Conservation (phyloP, 2,113 vertebrate genomes). For the Plecturocebus donacophilus region DNA sequence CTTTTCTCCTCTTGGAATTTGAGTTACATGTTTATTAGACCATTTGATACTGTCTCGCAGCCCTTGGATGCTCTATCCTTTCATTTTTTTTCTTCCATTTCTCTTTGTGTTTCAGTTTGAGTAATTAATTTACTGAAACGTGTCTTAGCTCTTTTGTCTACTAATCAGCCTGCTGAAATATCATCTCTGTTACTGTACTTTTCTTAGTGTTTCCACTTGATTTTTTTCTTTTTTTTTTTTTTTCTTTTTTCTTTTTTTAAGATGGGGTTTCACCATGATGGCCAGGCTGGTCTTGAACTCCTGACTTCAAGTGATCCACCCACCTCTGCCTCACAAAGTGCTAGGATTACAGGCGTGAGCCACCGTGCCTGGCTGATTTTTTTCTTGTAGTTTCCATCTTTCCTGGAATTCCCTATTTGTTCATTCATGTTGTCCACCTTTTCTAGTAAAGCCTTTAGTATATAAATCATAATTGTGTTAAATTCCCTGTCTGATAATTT, state of each 20-base stretch:
- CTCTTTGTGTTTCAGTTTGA: background rate
- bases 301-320: no score
- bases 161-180: background rate
- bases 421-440: background rate
- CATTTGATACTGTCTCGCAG: background rate
- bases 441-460: background rate
- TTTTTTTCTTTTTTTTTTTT: background rate
- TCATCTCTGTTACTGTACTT: background rate
- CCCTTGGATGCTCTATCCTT: background rate
- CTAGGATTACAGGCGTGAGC: no score
- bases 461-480: background rate
- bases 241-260: no score
- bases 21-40: background rate
- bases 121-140: background rate
- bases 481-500: background rate
- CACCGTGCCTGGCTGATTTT: no score
- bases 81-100: background rate
- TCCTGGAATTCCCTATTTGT: background rate
- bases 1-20: background rate
- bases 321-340: no score
- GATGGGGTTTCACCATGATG: no score
- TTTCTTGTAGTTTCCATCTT: background rate
- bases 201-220: background rate
- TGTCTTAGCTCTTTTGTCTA: background rate
- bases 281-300: no score